A percentile compares a stretch with the other conserved stretches of the same genome.
These are phyloP conservation scores for Trogon surrucura DNA, from an alignment of 2,113 vertebrate species.

Conservation along the genomic window DNA sequence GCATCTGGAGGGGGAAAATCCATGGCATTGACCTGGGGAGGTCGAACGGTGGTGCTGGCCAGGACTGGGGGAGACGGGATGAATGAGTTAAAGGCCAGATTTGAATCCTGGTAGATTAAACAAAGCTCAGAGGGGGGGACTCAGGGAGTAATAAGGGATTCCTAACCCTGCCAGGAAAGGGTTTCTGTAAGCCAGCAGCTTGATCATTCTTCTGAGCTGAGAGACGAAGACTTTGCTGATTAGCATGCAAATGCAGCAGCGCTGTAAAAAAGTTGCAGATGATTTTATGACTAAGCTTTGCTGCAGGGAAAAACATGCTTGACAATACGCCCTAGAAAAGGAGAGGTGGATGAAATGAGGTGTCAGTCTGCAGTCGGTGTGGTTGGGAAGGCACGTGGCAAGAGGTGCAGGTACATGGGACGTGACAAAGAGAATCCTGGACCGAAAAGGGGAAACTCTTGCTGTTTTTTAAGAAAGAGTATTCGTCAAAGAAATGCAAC, in stretches of 20 bases:
- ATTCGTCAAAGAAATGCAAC: slow-evolving; percentile 8
- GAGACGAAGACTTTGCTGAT: not conserved
- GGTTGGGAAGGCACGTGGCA: not conserved
- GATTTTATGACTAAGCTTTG: slow-evolving; percentile 35
- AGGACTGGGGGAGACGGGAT: not conserved
- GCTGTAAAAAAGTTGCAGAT: not conserved
- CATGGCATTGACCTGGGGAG: slow-evolving; percentile 47
- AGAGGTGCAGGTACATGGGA: not conserved
- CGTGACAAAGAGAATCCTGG: not conserved
- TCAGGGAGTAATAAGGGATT: slow-evolving; percentile 22
- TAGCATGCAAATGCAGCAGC: slow-evolving; percentile 40
- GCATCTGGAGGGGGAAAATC: slow-evolving; percentile 67
- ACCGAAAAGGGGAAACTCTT: not conserved
- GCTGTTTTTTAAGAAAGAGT: not conserved
- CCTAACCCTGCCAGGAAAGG: not conserved
- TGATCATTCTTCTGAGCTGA: not conserved
- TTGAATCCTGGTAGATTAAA: slow-evolving; percentile 48
- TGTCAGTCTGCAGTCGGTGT: not conserved
- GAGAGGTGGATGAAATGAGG: slow-evolving; percentile 36
- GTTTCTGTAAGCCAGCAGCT: not conserved
- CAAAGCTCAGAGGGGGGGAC: not conserved
- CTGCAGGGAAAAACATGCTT: slow-evolving; percentile 14
- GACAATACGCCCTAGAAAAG: slow-evolving; percentile 21
- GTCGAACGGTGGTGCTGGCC: not conserved
- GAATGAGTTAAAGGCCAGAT: slow-evolving; percentile 23